Percentiles rank a stretch among this genome's conserved stretches.
Evolutionary conservation across 35 echinoderm and acorn worm genomes (phyloP).

Genomic region (Heliocidaris erythrogramma): DNA sequence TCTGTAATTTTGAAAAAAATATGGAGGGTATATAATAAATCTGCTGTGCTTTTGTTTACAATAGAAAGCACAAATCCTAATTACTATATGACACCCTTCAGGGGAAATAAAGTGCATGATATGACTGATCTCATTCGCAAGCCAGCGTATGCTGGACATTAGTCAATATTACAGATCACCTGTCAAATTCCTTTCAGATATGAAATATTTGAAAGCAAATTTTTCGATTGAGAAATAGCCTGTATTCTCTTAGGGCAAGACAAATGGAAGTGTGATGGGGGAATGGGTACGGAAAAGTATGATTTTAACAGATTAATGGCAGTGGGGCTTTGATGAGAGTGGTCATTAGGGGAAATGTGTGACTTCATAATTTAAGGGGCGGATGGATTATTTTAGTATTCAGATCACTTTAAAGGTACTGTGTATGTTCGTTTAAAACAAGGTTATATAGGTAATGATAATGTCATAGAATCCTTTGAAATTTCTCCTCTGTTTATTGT

Average conservation of each 20-base stretch:
- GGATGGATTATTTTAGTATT: background rate
- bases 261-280: background rate
- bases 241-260: background rate
- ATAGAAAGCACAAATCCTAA: background rate
- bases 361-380: background rate
- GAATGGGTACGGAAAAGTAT: background rate
- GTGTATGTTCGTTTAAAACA: background rate
- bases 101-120: background rate
- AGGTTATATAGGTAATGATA: too few relatives aligned
- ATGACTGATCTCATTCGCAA: background rate
- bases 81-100: background rate
- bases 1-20: background rate
- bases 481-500: too few relatives aligned
- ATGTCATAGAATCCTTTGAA: too few relatives aligned
- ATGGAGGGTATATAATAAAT: background rate
- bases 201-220: background rate
- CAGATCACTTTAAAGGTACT: background rate
- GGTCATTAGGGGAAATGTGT: background rate
- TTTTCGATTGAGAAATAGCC: background rate
- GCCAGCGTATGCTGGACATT: background rate
- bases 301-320: slow-evolving; percentile 12
- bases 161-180: background rate
- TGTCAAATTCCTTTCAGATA: slow-evolving; percentile 5
- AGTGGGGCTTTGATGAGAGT: background rate
- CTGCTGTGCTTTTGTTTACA: background rate